A percentile compares a stretch with the other conserved stretches of the same genome.
Conservation (phyloP, 1,140 invertebrate genomes). For the Bombyx mandarina region DNA sequence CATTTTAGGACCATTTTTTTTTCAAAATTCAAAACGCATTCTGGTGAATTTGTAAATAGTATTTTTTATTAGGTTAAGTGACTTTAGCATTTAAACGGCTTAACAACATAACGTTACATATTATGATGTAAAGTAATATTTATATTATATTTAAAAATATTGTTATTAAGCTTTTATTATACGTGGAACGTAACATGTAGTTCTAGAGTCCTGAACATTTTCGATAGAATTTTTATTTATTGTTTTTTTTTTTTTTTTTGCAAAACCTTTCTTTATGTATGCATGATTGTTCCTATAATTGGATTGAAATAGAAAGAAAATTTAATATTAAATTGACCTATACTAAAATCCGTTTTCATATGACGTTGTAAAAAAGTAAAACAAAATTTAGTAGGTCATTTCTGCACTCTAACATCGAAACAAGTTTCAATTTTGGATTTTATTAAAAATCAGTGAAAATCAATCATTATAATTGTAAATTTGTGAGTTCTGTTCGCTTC, state of each 20-base stretch:
- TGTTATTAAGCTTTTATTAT: slow-evolving; percentile 47
- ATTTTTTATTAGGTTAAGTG: slow-evolving; percentile 60
- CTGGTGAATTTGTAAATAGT: slow-evolving; percentile 66
- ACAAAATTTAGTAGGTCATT: too few species aligned
- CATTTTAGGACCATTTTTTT: not conserved
- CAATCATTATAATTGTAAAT: too few species aligned
- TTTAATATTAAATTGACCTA: too few species aligned
- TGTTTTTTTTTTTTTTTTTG: slow-evolving; percentile 28
- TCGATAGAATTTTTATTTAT: slow-evolving; percentile 26
- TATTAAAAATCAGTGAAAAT: too few species aligned
- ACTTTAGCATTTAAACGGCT: slow-evolving; percentile 58
- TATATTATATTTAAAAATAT: slow-evolving; percentile 63
- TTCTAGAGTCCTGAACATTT: slow-evolving; percentile 16
- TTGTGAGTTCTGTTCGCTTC: too few species aligned
- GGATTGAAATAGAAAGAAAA: too few species aligned
- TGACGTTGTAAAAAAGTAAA: too few species aligned
- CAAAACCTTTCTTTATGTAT: slow-evolving; percentile 31
- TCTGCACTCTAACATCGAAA: too few species aligned
- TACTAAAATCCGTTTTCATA: too few species aligned
- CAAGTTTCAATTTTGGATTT: too few species aligned
- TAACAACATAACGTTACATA: slow-evolving; percentile 52
- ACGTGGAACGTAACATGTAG: slow-evolving; percentile 44
- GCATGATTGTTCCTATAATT: slow-evolving; percentile 46
- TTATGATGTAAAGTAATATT: slow-evolving; percentile 67
- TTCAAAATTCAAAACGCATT: slow-evolving; percentile 28